phyloP scores from a whole-genome alignment of 2,797 vertebrate species.

The Notamacropus eugenii region DNA sequence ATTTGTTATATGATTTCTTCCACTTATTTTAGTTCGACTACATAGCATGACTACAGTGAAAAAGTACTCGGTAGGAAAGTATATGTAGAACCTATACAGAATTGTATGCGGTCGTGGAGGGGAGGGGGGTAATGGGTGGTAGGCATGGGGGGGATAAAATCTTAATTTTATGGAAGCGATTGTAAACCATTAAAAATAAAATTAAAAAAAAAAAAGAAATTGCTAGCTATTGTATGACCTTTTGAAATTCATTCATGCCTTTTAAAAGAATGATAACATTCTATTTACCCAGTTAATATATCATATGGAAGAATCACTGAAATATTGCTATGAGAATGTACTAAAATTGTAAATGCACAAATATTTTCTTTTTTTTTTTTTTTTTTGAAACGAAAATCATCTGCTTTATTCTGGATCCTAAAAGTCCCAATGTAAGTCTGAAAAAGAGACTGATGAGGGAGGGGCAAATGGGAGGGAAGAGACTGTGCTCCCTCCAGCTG shows the following conservation, averaged over 20 bases:
- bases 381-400: constrained; percentile 81
- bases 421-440: constrained; percentile 70
- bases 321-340: background rate
- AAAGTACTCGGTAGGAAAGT: no score
- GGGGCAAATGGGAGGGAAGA: background rate
- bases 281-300: background rate
- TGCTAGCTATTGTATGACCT: background rate
- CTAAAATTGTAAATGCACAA: background rate
- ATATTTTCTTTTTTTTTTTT: no score
- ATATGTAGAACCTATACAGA: no score
- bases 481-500: background rate
- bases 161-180: no score
- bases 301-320: background rate
- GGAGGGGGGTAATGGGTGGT: no score
- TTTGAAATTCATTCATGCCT: constrained; percentile 3
- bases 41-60: no score
- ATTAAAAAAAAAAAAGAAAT: no score
- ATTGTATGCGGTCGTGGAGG: no score
- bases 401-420: constrained; percentile 83
- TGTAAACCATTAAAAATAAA: no score
- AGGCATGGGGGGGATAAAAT: no score
- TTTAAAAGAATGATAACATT: background rate
- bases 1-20: no score
- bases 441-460: constrained; percentile 66
- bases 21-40: no score